Base-by-base conservation (phyloP, 2,797 vertebrate species). In the Hephaestus fuliginosus region DNA sequence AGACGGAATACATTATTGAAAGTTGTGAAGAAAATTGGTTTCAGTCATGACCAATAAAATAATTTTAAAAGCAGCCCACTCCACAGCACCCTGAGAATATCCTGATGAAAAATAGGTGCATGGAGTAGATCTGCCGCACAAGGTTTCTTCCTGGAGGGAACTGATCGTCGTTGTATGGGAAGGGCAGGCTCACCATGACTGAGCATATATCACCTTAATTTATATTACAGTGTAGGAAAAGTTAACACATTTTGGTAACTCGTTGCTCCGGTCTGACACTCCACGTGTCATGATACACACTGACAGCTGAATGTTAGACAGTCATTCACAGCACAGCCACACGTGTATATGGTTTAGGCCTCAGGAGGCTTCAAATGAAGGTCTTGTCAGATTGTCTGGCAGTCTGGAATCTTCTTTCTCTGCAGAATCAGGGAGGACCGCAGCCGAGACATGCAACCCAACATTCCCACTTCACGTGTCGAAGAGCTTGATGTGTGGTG, bases 1-100 rank as follows among this genome's bases (percentile, higher is more conserved):
- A 75, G 70, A 48, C 73, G n/a, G 69, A 79, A 82, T 39, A 71
- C 48, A 76, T 82, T 73, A 80, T 52, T 49, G 63, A 43, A 78
- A 13, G 18, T 9, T 46, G 18, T 57, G 46, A 75, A 18, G 51
- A 73, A 79, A 86, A 63, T 52, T 22, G n/a, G 44, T 76, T 70
- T 76, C 39, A 71, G 72, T 83, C 55, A 66, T 44, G 49, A 66
- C 61, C 70, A 77, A 51, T 78, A 39, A 43, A 66, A 43, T 61
- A 12, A 39, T 30, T 71, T 85, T 79, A 58, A 79, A 52, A 70
- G 73, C 52, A 36, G 18, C 62, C 61, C 39, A 5, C 51, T 69
- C 49, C 10, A 28, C 44, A 28, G 25, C 63, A 46, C 53, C 62
- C 22, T 25, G 15, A 72, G 22, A 9, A 25, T 51, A 70, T 55